Conservation (phyloP, 2,113 vertebrate species). For the Burhinus bistriatus region DNA sequence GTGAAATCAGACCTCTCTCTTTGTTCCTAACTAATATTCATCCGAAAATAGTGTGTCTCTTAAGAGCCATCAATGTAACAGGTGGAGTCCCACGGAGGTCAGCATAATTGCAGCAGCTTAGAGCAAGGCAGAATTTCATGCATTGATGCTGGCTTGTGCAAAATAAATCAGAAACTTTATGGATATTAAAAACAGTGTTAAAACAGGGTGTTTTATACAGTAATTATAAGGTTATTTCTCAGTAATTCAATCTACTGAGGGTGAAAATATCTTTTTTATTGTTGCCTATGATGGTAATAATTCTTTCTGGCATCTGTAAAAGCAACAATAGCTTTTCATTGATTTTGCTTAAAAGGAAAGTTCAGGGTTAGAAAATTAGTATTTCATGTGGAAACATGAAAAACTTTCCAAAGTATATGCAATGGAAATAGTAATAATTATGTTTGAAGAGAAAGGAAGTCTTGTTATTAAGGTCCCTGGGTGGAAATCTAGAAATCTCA, state of each 20-base stretch:
- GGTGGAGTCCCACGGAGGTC: neutral
- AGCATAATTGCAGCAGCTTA: neutral
- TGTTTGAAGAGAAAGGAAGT: neutral
- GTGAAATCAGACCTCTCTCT: neutral
- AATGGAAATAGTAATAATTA: constrained; percentile 13
- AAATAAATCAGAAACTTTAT: constrained; percentile 42
- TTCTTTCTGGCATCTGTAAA: constrained; percentile 52
- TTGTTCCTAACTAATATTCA: neutral
- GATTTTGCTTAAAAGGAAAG: constrained; percentile 65
- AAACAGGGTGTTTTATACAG: constrained; percentile 39
- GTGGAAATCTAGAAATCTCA: neutral
- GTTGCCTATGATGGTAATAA: constrained; percentile 38
- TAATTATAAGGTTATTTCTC: constrained; percentile 59
- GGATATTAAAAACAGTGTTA: constrained; percentile 41
- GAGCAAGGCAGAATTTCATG: neutral
- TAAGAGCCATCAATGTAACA: neutral
- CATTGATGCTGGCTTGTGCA: neutral
- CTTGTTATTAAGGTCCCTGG: neutral
- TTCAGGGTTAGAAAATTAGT: constrained; percentile 47
- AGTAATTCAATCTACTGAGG: constrained; percentile 35
- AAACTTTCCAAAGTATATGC: constrained; percentile 37
- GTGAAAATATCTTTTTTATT: constrained; percentile 61
- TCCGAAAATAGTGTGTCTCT: neutral
- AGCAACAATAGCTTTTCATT: constrained; percentile 61
- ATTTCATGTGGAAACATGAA: constrained; percentile 48